Conservation (phyloP, 2,888 invertebrate species). For the Tetranychus piercei region DNA sequence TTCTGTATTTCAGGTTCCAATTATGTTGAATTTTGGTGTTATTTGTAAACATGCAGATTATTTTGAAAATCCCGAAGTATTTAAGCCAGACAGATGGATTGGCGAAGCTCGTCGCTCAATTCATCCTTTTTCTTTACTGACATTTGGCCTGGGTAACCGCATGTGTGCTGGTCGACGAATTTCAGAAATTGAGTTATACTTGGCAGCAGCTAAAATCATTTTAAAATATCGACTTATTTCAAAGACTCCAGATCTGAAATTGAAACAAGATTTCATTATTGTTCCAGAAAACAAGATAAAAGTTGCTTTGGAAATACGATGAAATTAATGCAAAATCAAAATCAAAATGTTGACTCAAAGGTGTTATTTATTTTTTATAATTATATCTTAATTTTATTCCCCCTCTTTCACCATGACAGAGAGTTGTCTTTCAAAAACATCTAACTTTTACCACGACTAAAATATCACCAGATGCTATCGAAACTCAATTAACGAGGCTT, state of each 20-base stretch:
- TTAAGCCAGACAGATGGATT: constrained; percentile 33
- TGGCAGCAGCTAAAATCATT: constrained; percentile 22
- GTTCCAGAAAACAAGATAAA: constrained; percentile 24
- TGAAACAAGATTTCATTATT: constrained; percentile 23
- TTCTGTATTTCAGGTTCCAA: constrained; percentile 29
- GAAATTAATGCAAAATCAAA: background rate
- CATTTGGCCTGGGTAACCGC: constrained; percentile 33
- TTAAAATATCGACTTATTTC: constrained; percentile 8
- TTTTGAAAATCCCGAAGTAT: constrained; percentile 31
- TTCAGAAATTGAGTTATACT: constrained; percentile 22
- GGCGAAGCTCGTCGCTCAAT: constrained; percentile 29
- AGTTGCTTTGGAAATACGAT: background rate
- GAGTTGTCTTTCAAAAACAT: too few species aligned
- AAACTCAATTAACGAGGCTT: too few species aligned
- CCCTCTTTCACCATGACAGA: too few species aligned
- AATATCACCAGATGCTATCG: too few species aligned
- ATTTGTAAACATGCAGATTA: constrained; percentile 29
- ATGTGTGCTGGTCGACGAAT: constrained; percentile 30
- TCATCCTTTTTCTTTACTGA: constrained; percentile 31
- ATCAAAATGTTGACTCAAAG: background rate
- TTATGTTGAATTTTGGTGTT: constrained; percentile 31
- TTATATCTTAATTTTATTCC: too few species aligned
- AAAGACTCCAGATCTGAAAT: constrained; percentile 10
- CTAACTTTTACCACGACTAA: too few species aligned
- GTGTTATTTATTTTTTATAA: too few species aligned